phyloP scores from a whole-genome alignment of 2,113 vertebrate genomes.

The Lynx canadensis region DNA sequence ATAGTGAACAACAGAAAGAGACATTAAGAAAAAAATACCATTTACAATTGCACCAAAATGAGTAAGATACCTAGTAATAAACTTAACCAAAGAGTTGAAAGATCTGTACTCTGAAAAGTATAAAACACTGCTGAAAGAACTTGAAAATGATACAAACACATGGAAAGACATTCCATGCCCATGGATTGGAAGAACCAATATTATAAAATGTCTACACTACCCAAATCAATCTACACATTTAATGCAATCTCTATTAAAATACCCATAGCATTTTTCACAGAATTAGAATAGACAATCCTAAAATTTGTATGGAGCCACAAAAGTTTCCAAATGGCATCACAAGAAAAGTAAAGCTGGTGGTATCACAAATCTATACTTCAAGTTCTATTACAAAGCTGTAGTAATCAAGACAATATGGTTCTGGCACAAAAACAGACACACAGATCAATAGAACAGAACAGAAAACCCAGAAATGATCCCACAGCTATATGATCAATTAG shows the following conservation, averaged over 20 bases:
- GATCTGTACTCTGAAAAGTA: not conserved
- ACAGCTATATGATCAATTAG: not conserved
- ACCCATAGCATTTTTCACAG: not conserved
- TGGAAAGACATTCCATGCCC: not conserved
- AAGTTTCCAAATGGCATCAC: not conserved
- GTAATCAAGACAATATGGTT: not conserved
- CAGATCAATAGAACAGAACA: not conserved
- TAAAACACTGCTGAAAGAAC: not conserved
- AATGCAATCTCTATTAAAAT: not conserved
- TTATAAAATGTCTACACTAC: not conserved
- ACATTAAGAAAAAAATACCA: not conserved
- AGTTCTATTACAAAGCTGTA: not conserved
- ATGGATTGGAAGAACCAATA: not conserved
- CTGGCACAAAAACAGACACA: not conserved
- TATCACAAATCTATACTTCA: not conserved
- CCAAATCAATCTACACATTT: not conserved
- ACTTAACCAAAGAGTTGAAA: not conserved
- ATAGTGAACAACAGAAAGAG: not conserved
- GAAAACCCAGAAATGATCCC: not conserved
- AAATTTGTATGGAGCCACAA: not conserved
- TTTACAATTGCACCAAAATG: not conserved
- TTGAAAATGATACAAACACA: not conserved
- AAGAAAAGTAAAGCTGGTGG: not conserved
- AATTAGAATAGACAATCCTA: not conserved
- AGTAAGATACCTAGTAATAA: not conserved